Conservation (phyloP, 2,888 invertebrate genomes). For the Biston stratarius region DNA sequence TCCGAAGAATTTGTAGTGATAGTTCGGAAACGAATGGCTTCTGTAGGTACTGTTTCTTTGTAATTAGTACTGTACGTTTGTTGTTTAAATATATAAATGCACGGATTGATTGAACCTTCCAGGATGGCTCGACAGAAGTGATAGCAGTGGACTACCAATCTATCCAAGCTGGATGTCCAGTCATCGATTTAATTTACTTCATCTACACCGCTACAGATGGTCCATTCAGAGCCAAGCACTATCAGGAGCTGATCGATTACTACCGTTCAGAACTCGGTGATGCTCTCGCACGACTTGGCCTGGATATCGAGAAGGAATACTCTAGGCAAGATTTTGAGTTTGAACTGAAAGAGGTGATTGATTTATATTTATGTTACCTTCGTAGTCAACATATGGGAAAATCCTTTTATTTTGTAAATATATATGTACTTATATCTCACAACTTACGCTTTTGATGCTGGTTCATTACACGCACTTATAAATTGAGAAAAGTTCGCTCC, state of each 20-base stretch:
- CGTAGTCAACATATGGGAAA: no score
- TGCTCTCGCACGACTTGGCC: conserved; percentile 51
- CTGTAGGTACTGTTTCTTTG: no score
- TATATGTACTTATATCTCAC: no score
- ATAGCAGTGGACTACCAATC: conserved; percentile 18
- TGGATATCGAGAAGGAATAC: conserved; percentile 54
- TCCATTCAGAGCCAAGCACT: conserved; percentile 38
- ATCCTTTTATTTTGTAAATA: no score
- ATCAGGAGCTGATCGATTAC: conserved; percentile 46
- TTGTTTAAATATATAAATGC: no score
- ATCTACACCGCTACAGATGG: conserved; percentile 17
- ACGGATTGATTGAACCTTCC: neutral
- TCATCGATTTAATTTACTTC: conserved; percentile 16
- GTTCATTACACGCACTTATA: no score
- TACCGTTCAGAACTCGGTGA: conserved; percentile 53
- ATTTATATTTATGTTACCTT: neutral
- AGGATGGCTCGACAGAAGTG: conserved; percentile 12
- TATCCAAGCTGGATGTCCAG: conserved; percentile 5
- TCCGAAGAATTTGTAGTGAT: no score
- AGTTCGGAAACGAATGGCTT: no score
- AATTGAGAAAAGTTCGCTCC: no score
- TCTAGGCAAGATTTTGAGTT: conserved; percentile 58
- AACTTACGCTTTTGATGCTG: no score
- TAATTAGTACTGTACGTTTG: no score
- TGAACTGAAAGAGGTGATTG: conserved; percentile 55